Evolutionary conservation across 2,797 vertebrate species (phyloP), one percentile per base, ranked within the genome.

Genomic region (Spinibarbus caldwelli): DNA sequence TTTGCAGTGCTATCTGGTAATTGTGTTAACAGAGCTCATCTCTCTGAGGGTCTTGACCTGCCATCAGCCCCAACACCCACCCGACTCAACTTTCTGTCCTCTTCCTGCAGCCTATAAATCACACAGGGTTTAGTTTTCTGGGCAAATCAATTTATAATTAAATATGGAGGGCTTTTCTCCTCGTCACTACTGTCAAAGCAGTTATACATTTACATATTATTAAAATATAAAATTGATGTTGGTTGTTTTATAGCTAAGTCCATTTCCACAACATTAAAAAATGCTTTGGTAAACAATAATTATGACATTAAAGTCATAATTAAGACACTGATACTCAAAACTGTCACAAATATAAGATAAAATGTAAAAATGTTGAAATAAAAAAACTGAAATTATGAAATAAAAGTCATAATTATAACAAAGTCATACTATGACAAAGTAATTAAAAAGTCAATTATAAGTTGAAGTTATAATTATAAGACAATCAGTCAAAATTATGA

Each of bases 121-220:
- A 90, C 72, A 72, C 2, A 2, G 23, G 71, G 83, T 73, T 87
- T 86, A 80, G 79, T 89, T 90, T 89, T 89, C 81, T 87, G 66
- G 14, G 29, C 72, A 67, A 88, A 92, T 93, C 87, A 49, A 91
- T 92, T 87, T 90, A 90, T 91, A 90, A 93, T 92, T 91, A 92
- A 93, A 90, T 29, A 49, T 57, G 26, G 84, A 67, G 83, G 45
- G 57, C 15, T 79, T 47, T 54, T 36, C 38, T 26, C 7, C 12
- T n/a, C n/a, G n/a, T n/a, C n/a, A n/a, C n/a, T n/a, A n/a, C n/a
- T n/a, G n/a, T n/a, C n/a, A n/a, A n/a, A n/a, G n/a, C n/a, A n/a
- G n/a, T n/a, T n/a, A n/a, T n/a, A n/a, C n/a, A n/a, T n/a, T n/a
- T n/a, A n/a, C n/a, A n/a, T n/a, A n/a, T n/a, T n/a, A n/a, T n/a